These are phyloP conservation scores for Protodeltote pygarga DNA, from an alignment of 2,888 invertebrate species.

Conservation along the genomic window DNA sequence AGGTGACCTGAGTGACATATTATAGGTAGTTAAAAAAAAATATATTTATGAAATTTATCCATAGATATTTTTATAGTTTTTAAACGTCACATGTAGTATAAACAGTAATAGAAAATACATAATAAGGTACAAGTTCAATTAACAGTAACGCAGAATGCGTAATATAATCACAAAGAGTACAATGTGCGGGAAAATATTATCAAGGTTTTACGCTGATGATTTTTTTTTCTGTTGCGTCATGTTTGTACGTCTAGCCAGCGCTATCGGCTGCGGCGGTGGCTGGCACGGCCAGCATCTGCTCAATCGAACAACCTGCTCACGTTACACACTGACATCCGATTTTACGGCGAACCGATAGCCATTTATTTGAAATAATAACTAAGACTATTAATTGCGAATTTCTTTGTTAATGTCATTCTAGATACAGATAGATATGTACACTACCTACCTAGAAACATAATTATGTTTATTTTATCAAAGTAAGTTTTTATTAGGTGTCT, in stretches of 20 bases:
- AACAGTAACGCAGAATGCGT: conserved; percentile 36
- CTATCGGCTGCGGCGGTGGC: conserved; percentile 63
- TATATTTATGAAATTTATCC: no score
- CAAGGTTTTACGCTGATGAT: conserved; percentile 39
- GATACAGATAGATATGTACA: no score
- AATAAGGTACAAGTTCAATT: conserved; percentile 6
- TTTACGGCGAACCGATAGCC: conserved; percentile 41
- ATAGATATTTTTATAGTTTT: no score
- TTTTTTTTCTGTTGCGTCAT: conserved; percentile 46
- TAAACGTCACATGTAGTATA: no score
- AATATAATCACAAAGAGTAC: conserved; percentile 34
- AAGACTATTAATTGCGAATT: background rate
- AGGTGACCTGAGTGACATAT: no score
- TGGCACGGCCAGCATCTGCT: conserved; percentile 80
- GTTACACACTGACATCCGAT: conserved; percentile 57
- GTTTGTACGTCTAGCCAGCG: conserved; percentile 55
- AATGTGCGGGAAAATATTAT: conserved; percentile 32
- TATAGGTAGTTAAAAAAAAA: no score
- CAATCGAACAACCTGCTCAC: conserved; percentile 41
- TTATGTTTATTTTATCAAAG: no score
- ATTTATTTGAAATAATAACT: conserved; percentile 14
- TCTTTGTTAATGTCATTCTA: background rate
- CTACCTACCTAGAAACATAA: no score
- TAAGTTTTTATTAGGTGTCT: no score
- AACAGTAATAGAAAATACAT: no score